phyloP scores from a whole-genome alignment of 2,113 vertebrate genomes.

The Egretta garzetta region DNA sequence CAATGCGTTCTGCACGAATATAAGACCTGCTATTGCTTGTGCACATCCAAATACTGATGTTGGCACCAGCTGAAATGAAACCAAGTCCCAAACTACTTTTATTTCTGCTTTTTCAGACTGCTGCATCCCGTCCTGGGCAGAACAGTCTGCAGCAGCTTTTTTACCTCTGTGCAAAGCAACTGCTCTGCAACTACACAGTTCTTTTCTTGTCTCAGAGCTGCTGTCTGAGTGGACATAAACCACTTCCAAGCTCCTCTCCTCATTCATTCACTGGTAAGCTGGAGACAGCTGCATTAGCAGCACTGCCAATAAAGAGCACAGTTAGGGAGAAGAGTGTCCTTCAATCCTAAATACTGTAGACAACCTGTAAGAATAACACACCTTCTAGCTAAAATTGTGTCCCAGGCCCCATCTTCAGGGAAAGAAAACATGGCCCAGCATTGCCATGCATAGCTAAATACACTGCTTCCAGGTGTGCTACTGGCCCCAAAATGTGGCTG shows the following conservation, averaged over 20 bases:
- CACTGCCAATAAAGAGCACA: background rate
- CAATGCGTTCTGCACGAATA: background rate
- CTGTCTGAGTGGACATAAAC: background rate
- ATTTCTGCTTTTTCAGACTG: background rate
- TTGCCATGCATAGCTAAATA: background rate
- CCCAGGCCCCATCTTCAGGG: background rate
- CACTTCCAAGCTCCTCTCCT: background rate
- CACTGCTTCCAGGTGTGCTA: background rate
- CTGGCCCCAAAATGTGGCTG: background rate
- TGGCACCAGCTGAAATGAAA: background rate
- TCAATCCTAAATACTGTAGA: background rate
- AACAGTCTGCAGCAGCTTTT: background rate
- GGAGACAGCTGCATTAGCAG: background rate
- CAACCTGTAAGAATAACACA: background rate
- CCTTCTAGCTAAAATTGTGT: background rate
- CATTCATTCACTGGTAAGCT: background rate
- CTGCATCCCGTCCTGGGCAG: accelerated
- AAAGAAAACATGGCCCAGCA: background rate
- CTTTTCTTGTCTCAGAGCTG: background rate
- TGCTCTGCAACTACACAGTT: background rate
- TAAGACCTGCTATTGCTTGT: background rate
- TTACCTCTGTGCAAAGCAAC: background rate
- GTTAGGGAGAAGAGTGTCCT: background rate
- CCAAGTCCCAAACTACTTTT: background rate
- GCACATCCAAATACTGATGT: background rate